Base-by-base conservation (phyloP, 2,113 vertebrate genomes). In the Lagenorhynchus albirostris region DNA sequence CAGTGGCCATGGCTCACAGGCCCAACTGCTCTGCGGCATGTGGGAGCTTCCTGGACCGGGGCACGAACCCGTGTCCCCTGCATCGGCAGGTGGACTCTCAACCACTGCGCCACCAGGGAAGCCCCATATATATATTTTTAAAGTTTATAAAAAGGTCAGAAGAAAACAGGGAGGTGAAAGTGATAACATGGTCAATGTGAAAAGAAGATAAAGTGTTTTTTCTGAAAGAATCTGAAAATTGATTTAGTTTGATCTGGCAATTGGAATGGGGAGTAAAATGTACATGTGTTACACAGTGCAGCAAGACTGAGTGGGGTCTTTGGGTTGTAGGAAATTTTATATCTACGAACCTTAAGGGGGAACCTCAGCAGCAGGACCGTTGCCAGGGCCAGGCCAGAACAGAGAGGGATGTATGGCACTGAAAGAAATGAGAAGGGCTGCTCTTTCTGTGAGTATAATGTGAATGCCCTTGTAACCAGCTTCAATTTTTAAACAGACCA, bases 401-500 rank as follows among this genome's bases (percentile, higher is more conserved):
- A 96, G 95, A 96, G 95, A 95, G 96, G 97, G 97, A 96, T 89
- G 97, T 95, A 97, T 71, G 96, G 97, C 96, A 94, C 33, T 73
- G 87, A 6, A 4, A 96, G 13, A 53, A 11, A 94, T 68, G 84
- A 90, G 83, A 84, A 97, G 97, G 44, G 91, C 94, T 95, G 90
- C 97, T 95, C 47, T 71, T 97, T 97, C 97, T 98, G 97, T 98
- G 98, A 95, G 97, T 96, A 97, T 95, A 70, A 95, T 5, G 77
- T 91, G 97, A 98, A 98, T 98, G 97, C 97, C 94, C 94, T 77
- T 71, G 89, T 98, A 98, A 98, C 98, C 98, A 98, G 98, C 97
- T 99, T 99, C 98, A 98, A 98, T 98, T 98, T 98, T 98, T 98
- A 98, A 98, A 98, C 62, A 99, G 97, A 68, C 60, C 97, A 65